Evolutionary conservation across 2,888 invertebrate genomes (phyloP), one percentile per base, ranked within the genome.

Genomic region (Cistogaster globosa): DNA sequence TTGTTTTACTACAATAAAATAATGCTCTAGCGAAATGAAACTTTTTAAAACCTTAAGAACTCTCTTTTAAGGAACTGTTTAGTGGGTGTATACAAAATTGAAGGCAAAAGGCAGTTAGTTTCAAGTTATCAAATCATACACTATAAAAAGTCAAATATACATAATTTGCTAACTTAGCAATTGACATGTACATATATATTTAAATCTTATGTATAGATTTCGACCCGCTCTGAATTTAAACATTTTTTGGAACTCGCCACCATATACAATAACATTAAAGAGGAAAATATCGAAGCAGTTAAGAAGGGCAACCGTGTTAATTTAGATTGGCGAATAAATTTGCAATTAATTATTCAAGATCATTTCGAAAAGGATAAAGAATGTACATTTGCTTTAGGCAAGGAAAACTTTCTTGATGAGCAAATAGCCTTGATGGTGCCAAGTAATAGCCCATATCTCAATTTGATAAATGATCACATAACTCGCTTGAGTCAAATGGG

Each of bases 401-500:
- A 93, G 8, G 96, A 97, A 88, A 96, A 96, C 84, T 96, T 97
- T 90, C 93, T 96, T 87, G 95, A 96, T 63, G 97, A 98, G 90
- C 94, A 96, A 88, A 94, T 98, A 53, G 96, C 96, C 0, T 93
- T 98, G 93, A 94, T 97, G 72, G 93, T 97, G 14, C 95, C 96
- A 0, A 93, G 94, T 1, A 95, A 95, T 20, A 97, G 96, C 88
- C 97, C 97, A 0, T 97, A 97, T 89, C 92, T 97, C 14, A 91
- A 94, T 2, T 93, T 96, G 71, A 95, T 98, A 48, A 97, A 98
- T 90, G 94, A 94, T 81, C 96, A 97, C 90, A 95, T 98, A 72
- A 95, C 95, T 89, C 94, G 95, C 76, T 95, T 98, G 94, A 96
- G 97, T 89, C 96, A 97, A 91, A 96, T 96, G 74, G 98, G 98